Conservation (phyloP, 2,797 vertebrate species). For the Acanthis flammea region DNA sequence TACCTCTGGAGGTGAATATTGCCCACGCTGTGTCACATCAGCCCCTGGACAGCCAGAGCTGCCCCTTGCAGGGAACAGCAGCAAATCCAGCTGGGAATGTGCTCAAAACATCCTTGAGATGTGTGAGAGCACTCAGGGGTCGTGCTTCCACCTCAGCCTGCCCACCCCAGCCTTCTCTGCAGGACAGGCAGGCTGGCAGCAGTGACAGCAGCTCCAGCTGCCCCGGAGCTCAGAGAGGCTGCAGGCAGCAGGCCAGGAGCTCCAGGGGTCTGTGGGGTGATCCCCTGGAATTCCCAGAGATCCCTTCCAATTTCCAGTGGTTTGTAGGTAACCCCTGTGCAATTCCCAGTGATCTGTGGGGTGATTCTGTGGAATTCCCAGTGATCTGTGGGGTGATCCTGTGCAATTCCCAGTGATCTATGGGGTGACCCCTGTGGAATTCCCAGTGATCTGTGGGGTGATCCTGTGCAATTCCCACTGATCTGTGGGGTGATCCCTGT, state of each 20-base stretch:
- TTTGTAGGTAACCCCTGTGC: too few species aligned
- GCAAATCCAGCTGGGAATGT: not conserved
- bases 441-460: too few species aligned
- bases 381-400: too few species aligned
- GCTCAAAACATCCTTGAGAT: rapidly evolving
- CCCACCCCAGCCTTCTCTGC: rapidly evolving
- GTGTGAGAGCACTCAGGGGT: not conserved
- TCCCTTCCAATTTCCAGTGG: rapidly evolving
- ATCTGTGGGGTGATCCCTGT: too few species aligned
- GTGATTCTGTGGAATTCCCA: too few species aligned
- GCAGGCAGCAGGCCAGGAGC: not conserved
- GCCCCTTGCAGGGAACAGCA: not conserved
- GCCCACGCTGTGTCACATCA: not conserved
- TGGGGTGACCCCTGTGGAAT: too few species aligned
- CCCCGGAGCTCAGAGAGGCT: not conserved
- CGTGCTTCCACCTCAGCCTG: not conserved
- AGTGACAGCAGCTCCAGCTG: rapidly evolving
- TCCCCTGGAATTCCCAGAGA: too few species aligned
- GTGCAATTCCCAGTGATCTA: too few species aligned
- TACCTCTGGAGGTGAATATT: not conserved
- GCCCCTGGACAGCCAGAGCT: not conserved
- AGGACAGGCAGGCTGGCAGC: not conserved
- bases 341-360: too few species aligned
- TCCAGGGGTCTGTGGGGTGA: too few species aligned
- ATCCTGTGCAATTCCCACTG: too few species aligned